Base-by-base conservation (phyloP, 1,140 invertebrate genomes). In the Hypothenemus hampei region DNA sequence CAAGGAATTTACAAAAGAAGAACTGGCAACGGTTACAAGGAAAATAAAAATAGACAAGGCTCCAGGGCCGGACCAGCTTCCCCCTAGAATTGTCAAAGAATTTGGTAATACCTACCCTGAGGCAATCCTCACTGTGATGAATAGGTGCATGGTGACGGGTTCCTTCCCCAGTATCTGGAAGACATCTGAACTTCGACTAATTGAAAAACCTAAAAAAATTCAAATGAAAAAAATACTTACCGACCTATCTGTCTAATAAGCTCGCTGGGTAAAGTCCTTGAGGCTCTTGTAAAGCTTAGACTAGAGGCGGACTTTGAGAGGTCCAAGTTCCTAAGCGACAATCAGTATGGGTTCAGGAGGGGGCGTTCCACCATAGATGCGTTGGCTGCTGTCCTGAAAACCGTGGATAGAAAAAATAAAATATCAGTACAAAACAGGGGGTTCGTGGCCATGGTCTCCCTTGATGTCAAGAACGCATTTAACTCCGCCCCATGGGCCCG, bases 321-420 rank as follows among this genome's bases (percentile, higher is more conserved):
- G 1, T 6, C 4, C 1, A 48, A 16, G 10, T 61, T 35, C 2
- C 49, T 66, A 2, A 57, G 58, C 1, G 1, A n/a, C 2, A 59
- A 35, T n/a, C 69, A 69, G 56, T 69, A 49, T 50, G 68, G 70
- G 2, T 70, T 69, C 39, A 31, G 59, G 18, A 43, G 43, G 45
- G 62, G 61, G 3, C 46, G 41, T 35, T 69, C 65, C 3, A 69
- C 67, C 6, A 41, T 62, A 4, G 60, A 68, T 31, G 66, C 67
- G 0, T 50, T 69, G n/a, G 21, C 52, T 0, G 36, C 47, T 20
- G 44, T 69, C 0, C 56, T 29, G 18, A 43, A 43, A 31, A 46
- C 13, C 11, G 44, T 46, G 23, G 11, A 29, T 5, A 11, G 11
- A 11, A 11, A 6, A 11, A 29, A 29, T 6, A 5, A 29, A 29